phyloP scores from a whole-genome alignment of 2,888 invertebrate species.

The Sipha maydis region DNA sequence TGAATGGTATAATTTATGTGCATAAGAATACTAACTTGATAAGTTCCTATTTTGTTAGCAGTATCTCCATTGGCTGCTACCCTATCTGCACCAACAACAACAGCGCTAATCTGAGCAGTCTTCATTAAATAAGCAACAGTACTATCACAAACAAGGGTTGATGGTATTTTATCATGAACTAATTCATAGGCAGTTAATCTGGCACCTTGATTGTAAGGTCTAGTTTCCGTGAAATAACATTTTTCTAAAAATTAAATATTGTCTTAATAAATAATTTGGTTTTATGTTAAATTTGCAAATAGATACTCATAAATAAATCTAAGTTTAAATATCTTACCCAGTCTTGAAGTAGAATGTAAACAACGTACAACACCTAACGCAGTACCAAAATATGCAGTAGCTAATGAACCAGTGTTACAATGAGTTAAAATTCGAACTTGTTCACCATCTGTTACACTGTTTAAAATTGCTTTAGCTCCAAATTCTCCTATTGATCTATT shows the following conservation, averaged over 20 bases:
- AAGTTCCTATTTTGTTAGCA: slow-evolving; percentile 98
- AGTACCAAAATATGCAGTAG: slow-evolving; percentile 97
- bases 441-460: slow-evolving; percentile 68
- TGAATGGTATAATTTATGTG: background rate
- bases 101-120: slow-evolving; percentile 83
- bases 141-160: slow-evolving; percentile 92
- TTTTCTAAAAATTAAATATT: slow-evolving; percentile 73
- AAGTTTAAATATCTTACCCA: slow-evolving; percentile 71
- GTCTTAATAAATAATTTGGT: background rate
- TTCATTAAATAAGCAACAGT: slow-evolving; percentile 94
- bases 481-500: slow-evolving; percentile 87
- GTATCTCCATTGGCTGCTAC: slow-evolving; percentile 97
- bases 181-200: slow-evolving; percentile 95
- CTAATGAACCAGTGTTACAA: slow-evolving; percentile 98
- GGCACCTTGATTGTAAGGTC: slow-evolving; percentile 98
- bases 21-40: slow-evolving; percentile 72
- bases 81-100: slow-evolving; percentile 97
- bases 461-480: slow-evolving; percentile 81
- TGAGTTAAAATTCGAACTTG: slow-evolving; percentile 87
- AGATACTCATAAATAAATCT: background rate
- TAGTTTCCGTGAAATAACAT: slow-evolving; percentile 95
- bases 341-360: slow-evolving; percentile 76
- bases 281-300: background rate
- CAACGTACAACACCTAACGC: slow-evolving; percentile 95
- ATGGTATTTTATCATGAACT: slow-evolving; percentile 89